Base-by-base conservation (phyloP, 1,140 invertebrate genomes). In the Drosophila busckii region DNA sequence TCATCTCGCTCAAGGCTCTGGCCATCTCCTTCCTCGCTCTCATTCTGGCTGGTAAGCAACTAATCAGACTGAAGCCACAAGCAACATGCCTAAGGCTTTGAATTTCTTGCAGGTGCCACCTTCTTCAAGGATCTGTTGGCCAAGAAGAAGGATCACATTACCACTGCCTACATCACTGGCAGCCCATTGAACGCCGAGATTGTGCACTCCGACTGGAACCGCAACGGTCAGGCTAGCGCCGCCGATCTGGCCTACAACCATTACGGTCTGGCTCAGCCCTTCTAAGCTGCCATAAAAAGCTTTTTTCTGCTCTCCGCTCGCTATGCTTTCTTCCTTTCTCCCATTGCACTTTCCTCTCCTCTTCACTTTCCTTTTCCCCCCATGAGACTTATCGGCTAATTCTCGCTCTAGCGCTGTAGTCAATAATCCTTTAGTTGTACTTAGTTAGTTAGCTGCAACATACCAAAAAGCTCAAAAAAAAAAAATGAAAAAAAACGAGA, bases 1-100 rank as follows among this genome's bases (percentile, higher is more conserved):
- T 92, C 20, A 88, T 93, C 28, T 90, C 91, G 1, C 89, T 93
- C 59, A 93, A 93, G 64, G 91, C 91, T 29, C 86, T 93, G 3
- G 90, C 90, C 28, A 89, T 90, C 13, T 90, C 91, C 25, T 70
- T 92, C n/a, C 85, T 91, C 56, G 90, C 92, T 1, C 86, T 93
- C 37, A 80, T 91, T 6, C 82, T 93, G 32, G 90, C 92, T 7
- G 73, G 73, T 80, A 19, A 82, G 73, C 69, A 25, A 4, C 2
- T 1, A 5, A 15, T 0, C 0, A 12, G 9, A 3, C 26, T 1
- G 2, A 1, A 10, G 5, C n/a, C n/a, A 22, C 4, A 7, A n/a
- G 5, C 0, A 9, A 89, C 88, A 54, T 4, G 6, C 6, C 12
- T 2, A 19, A 15, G 3, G 12, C 4, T 15, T 3, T 28, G 5